Evolutionary conservation across 2,888 invertebrate species (phyloP).

Genomic region (Mantis religiosa): DNA sequence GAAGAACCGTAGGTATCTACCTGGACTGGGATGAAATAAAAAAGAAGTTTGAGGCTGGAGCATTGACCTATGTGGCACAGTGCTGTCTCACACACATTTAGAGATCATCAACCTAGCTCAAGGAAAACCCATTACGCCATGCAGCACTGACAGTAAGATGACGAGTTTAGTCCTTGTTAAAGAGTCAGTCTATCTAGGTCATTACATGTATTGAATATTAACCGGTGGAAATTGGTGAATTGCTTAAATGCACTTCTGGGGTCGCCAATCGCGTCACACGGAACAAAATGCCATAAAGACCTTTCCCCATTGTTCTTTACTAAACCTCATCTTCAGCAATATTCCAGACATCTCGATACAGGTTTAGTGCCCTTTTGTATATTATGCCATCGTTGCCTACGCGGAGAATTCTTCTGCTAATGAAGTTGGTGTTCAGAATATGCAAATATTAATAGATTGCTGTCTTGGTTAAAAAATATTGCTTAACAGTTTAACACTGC

Average conservation of each 20-base stretch:
- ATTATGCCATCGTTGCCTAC: too few species aligned
- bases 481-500: too few species aligned
- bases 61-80: neutral
- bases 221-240: neutral
- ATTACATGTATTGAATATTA: neutral
- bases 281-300: neutral
- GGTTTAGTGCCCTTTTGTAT: too few species aligned
- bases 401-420: too few species aligned
- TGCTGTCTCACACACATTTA: neutral
- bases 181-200: neutral
- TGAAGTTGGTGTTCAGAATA: too few species aligned
- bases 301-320: neutral
- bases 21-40: neutral
- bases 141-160: neutral
- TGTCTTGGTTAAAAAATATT: too few species aligned
- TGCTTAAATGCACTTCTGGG: neutral
- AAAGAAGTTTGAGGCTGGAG: neutral
- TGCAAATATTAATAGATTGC: too few species aligned
- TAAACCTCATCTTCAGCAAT: neutral
- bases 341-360: too few species aligned
- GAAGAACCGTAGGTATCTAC: neutral
- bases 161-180: neutral
- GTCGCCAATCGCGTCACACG: neutral
- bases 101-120: neutral
- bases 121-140: neutral